Conservation (phyloP, 1,140 invertebrate species). For the Cyclina sinensis region DNA sequence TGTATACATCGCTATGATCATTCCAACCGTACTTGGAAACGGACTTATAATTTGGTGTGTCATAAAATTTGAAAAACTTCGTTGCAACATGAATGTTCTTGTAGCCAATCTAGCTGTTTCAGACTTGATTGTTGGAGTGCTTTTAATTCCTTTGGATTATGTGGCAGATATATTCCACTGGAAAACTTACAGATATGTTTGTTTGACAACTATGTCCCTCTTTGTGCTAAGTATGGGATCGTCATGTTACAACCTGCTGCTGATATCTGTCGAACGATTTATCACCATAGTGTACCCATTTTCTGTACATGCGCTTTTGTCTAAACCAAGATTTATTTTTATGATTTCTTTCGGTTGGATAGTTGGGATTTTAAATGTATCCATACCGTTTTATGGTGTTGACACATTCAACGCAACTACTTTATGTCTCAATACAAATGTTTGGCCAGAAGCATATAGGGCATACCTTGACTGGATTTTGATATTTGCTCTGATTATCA, state of each 20-base stretch:
- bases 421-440: neutral
- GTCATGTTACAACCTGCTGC: constrained; percentile 18
- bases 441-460: constrained; percentile 19
- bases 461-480: neutral
- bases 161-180: neutral
- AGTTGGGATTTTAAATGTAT: neutral
- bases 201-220: neutral
- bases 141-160: constrained; percentile 9
- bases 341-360: constrained; percentile 45
- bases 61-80: constrained; percentile 3
- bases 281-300: constrained; percentile 27
- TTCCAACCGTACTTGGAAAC: constrained; percentile 37
- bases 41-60: constrained; percentile 41
- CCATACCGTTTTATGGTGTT: constrained; percentile 4
- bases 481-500: constrained; percentile 1
- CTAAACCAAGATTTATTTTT: constrained; percentile 21
- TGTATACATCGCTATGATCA: constrained; percentile 17
- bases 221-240: constrained; percentile 1
- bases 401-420: neutral
- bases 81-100: constrained; percentile 30
- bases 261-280: constrained; percentile 45
- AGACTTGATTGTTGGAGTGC: constrained; percentile 25
- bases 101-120: constrained; percentile 41
- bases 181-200: constrained; percentile 9
- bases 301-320: neutral